Conservation (phyloP, 2,797 vertebrate species). For the Eulemur mongoz region DNA sequence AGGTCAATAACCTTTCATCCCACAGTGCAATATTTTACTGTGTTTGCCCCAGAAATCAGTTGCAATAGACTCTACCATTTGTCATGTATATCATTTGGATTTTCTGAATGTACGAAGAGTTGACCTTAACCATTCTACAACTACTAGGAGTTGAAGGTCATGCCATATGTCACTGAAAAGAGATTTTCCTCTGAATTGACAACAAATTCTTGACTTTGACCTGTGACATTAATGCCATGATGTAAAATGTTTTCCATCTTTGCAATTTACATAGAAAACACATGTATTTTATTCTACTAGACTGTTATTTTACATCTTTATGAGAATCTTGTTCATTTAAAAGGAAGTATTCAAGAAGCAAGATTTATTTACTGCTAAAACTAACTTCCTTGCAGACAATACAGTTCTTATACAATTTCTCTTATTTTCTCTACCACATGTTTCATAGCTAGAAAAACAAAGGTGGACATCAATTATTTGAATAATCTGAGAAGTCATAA, state of each 20-base stretch:
- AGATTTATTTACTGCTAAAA: constrained; percentile 65
- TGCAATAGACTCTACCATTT: constrained; percentile 69
- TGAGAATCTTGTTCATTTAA: constrained; percentile 18
- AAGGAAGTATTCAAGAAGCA: constrained; percentile 39
- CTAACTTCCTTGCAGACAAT: constrained; percentile 47
- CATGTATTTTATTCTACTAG: neutral
- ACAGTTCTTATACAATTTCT: neutral
- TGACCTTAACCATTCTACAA: constrained; percentile 75
- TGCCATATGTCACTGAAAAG: constrained; percentile 73
- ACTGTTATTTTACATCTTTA: constrained; percentile 28
- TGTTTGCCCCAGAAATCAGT: constrained; percentile 73
- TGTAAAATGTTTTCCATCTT: constrained; percentile 61
- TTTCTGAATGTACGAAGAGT: constrained; percentile 74
- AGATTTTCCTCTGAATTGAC: constrained; percentile 72
- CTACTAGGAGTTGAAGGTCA: constrained; percentile 74
- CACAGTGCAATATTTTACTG: constrained; percentile 68
- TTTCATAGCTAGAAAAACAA: constrained; percentile 22
- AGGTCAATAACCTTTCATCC: constrained; percentile 77
- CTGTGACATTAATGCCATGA: constrained; percentile 63
- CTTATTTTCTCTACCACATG: constrained; percentile 5
- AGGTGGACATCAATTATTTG: neutral
- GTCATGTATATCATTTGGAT: constrained; percentile 71
- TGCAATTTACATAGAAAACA: constrained; percentile 70
- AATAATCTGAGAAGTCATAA: constrained; percentile 36
- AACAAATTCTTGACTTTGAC: constrained; percentile 77